Evolutionary conservation across 2,888 invertebrate genomes (phyloP).

Genomic region (Allygus modestus): DNA sequence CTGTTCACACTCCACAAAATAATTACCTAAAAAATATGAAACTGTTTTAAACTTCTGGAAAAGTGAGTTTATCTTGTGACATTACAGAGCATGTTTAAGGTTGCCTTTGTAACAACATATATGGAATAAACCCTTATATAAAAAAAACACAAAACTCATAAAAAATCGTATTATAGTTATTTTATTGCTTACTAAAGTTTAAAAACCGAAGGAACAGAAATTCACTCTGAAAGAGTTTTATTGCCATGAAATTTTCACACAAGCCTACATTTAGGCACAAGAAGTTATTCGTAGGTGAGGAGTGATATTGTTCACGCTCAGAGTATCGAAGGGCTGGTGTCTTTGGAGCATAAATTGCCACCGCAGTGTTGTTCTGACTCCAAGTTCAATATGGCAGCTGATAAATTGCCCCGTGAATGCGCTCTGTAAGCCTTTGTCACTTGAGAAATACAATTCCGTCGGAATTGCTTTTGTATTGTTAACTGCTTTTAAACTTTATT

Average conservation of each 20-base stretch:
- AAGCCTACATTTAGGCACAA: neutral
- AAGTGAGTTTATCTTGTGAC: no score
- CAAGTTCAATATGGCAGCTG: constrained; percentile 37
- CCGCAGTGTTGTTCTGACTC: constrained; percentile 34
- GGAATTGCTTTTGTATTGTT: constrained; percentile 43
- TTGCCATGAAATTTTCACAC: neutral
- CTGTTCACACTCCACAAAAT: no score
- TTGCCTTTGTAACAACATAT: no score
- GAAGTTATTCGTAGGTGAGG: neutral
- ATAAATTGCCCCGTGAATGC: constrained; percentile 29
- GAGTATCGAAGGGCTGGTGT: constrained; percentile 1
- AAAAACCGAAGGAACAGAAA: no score
- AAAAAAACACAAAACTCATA: no score
- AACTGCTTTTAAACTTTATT: constrained; percentile 35
- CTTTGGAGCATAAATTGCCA: constrained; percentile 33
- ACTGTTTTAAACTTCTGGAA: no score
- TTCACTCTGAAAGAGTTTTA: no score
- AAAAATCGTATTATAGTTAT: no score
- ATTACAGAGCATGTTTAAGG: no score
- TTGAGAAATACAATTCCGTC: constrained; percentile 36
- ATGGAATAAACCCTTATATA: no score
- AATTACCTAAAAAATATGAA: no score
- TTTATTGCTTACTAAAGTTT: no score
- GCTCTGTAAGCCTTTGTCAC: constrained; percentile 43
- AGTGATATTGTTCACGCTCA: neutral